phyloP scores from a whole-genome alignment of 2,113 vertebrate genomes.

The Leucosticte australis region DNA sequence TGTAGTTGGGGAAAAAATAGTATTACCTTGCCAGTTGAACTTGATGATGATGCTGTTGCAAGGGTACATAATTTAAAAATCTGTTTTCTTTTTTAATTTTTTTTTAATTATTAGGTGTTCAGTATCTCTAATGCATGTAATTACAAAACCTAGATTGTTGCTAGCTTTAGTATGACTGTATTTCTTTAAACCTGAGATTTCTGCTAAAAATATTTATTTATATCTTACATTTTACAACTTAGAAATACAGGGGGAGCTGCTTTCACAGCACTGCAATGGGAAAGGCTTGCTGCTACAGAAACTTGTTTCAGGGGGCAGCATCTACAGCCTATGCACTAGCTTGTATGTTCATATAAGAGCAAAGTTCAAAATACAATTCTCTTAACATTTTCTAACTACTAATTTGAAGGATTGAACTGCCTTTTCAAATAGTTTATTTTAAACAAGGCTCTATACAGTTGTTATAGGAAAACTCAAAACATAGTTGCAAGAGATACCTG shows the following conservation, averaged over 20 bases:
- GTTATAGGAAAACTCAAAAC: not conserved
- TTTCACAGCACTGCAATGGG: not conserved
- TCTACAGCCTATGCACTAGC: not conserved
- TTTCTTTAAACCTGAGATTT: not conserved
- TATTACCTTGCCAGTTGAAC: not conserved
- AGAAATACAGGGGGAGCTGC: not conserved
- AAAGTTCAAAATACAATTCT: not conserved
- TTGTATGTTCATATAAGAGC: not conserved
- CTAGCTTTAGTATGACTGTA: not conserved
- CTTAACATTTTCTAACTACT: not conserved
- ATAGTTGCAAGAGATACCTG: rapidly evolving
- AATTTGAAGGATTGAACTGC: not conserved
- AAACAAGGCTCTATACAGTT: not conserved
- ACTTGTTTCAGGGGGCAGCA: not conserved
- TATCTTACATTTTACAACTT: not conserved
- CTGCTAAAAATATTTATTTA: not conserved
- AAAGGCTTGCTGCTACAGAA: not conserved
- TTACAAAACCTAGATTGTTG: not conserved
- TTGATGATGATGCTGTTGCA: not conserved
- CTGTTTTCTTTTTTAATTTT: not conserved
- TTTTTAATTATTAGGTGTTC: not conserved
- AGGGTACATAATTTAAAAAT: not conserved
- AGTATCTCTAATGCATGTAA: not conserved
- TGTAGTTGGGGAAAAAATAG: not conserved
- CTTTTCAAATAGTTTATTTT: not conserved